Base-by-base conservation (phyloP, 2,888 invertebrate genomes). In the Myopa testacea region DNA sequence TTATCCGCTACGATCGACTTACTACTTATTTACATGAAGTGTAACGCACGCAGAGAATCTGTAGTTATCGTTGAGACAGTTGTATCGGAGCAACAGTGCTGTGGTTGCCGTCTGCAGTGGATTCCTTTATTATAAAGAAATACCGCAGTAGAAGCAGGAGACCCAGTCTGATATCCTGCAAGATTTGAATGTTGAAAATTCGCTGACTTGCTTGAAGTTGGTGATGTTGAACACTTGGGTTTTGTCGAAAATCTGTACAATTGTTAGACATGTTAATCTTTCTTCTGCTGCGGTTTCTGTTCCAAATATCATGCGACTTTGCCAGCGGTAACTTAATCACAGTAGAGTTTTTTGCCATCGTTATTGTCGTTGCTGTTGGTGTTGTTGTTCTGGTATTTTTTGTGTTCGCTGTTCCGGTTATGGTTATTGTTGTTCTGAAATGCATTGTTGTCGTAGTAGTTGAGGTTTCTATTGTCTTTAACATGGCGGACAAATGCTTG, bases 331-430 rank as follows among this genome's bases (percentile, higher is more conserved):
- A 55, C 14, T 4, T 55, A 55, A 55, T 55, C 55, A 16, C 6
- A n/a, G 16, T 2, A 74, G 52, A 50, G 60, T 12, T 12, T 71
- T 37, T 55, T 77, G 34, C 69, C 71, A 68, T 65, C 76, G 37
- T 55, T 38, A 55, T 45, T 67, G 75, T 77, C 81, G 55, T 79
- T 82, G 79, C 80, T 75, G 81, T 80, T 80, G 79, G 63, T 65
- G 52, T 72, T 45, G n/a, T 71, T 70, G 70, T 71, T 70, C 16
- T 60, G 40, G 34, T 38, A 63, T 69, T 75, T 82, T 45, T 80
- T 82, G 77, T 80, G 80, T 19, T 4, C 38, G 26, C 2, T 26
- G 26, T 26, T 26, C 2, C 26, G 26, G 26, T 26, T 26, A 2
- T 26, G 26, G 26, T 26, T 45, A n/a, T n/a, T 45, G 40, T 73